phyloP scores from a whole-genome alignment of 1,140 invertebrate genomes.

The Gryllus bimaculatus region DNA sequence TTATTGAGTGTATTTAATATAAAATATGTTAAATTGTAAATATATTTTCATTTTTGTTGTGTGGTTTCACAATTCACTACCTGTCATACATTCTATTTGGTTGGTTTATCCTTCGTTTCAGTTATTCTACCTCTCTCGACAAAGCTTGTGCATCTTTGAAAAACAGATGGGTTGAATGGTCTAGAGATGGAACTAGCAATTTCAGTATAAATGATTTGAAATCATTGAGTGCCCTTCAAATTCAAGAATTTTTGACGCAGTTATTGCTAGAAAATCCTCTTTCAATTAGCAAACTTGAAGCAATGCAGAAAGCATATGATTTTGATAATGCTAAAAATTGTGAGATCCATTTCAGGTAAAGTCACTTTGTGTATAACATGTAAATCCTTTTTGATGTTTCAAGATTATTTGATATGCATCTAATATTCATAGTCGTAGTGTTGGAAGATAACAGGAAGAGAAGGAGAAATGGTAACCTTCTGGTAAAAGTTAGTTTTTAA shows the following conservation, averaged over 20 bases:
- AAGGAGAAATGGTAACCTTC: too few species aligned
- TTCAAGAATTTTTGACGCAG: slow-evolving; percentile 60
- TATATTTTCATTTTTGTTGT: not conserved
- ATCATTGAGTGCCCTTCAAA: slow-evolving; percentile 54
- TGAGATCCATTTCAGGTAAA: slow-evolving; percentile 57
- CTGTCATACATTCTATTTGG: not conserved
- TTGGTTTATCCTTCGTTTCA: slow-evolving; percentile 29
- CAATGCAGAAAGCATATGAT: slow-evolving; percentile 57
- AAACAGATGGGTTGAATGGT: slow-evolving; percentile 43
- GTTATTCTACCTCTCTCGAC: slow-evolving; percentile 60
- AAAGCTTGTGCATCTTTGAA: slow-evolving; percentile 51
- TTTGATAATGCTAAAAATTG: slow-evolving; percentile 58
- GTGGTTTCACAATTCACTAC: not conserved
- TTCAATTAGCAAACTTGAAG: slow-evolving; percentile 47
- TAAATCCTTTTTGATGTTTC: too few species aligned
- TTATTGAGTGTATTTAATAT: not conserved
- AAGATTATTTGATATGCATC: too few species aligned
- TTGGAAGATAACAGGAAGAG: too few species aligned
- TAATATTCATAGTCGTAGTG: too few species aligned
- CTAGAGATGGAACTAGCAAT: slow-evolving; percentile 29
- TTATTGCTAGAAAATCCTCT: slow-evolving; percentile 48
- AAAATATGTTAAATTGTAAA: not conserved
- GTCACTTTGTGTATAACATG: too few species aligned
- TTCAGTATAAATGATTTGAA: slow-evolving; percentile 43
- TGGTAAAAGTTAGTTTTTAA: too few species aligned